Evolutionary conservation across 2,113 vertebrate genomes (phyloP).

Genomic region (Nymphicus hollandicus): DNA sequence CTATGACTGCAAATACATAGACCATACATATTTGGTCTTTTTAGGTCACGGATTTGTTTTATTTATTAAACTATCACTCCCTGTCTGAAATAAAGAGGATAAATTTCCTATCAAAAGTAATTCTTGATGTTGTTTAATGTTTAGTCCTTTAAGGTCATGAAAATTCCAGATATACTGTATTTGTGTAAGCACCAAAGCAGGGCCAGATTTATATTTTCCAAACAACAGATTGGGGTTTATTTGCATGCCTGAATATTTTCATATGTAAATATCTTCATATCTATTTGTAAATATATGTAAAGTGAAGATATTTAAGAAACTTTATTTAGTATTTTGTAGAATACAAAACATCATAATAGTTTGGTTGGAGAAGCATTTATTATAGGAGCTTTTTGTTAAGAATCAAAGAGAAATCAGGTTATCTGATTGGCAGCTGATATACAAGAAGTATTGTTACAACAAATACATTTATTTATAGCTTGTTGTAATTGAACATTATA

Average conservation of each 20-base stretch:
- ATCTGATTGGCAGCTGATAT: slow-evolving; percentile 55
- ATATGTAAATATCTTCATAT: background rate
- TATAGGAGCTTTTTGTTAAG: background rate
- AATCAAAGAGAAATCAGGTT: slow-evolving; percentile 51
- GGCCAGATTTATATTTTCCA: background rate
- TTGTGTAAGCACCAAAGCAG: background rate
- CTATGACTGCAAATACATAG: background rate
- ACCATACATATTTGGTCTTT: background rate
- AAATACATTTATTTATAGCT: slow-evolving; percentile 56
- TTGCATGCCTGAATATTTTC: background rate
- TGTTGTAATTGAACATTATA: slow-evolving; percentile 48
- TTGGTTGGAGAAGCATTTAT: background rate
- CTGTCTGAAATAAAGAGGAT: background rate
- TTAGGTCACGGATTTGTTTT: background rate
- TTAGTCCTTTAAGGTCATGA: background rate
- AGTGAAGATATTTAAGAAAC: background rate
- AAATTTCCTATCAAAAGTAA: background rate
- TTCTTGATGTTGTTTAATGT: background rate
- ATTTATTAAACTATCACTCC: background rate
- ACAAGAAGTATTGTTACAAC: background rate
- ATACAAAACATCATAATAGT: background rate
- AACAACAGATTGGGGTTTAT: rapidly evolving
- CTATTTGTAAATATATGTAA: background rate
- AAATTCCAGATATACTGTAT: background rate
- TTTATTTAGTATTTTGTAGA: background rate